Conservation (phyloP, 2,113 vertebrate genomes). For the Eidolon helvum region DNA sequence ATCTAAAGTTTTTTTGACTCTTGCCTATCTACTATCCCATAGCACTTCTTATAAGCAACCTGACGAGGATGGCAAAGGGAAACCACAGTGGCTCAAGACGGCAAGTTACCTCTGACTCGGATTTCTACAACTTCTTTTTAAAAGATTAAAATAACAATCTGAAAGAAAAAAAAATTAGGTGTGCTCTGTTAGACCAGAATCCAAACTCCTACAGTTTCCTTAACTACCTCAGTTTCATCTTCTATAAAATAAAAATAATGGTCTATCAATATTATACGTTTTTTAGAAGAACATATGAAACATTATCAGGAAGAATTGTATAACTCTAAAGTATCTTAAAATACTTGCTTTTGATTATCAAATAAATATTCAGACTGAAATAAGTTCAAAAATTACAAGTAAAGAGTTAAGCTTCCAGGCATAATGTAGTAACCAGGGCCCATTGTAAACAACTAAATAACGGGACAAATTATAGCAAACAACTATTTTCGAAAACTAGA, state of each 20-base stretch:
- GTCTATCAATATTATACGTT: not conserved
- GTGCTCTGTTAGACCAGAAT: not conserved
- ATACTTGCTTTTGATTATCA: not conserved
- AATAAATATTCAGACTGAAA: not conserved
- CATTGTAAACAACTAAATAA: not conserved
- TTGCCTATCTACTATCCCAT: not conserved
- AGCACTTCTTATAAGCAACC: not conserved
- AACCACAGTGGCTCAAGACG: not conserved
- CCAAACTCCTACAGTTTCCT: not conserved
- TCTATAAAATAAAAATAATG: not conserved
- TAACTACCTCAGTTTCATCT: not conserved
- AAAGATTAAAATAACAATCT: not conserved
- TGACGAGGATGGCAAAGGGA: not conserved
- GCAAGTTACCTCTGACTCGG: not conserved
- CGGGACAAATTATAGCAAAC: not conserved
- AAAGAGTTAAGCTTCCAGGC: not conserved
- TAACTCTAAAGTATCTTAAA: not conserved
- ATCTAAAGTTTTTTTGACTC: not conserved
- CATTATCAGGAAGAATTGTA: not conserved
- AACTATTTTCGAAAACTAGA: not conserved
- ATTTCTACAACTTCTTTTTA: not conserved
- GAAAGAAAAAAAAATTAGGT: not conserved
- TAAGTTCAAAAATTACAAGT: not conserved
- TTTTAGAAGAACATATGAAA: not conserved
- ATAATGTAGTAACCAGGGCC: not conserved